A percentile compares a stretch with the other conserved stretches of the same genome.
Evolutionary conservation across 2,113 vertebrate genomes (phyloP).

Genomic region (Ciconia stormi): DNA sequence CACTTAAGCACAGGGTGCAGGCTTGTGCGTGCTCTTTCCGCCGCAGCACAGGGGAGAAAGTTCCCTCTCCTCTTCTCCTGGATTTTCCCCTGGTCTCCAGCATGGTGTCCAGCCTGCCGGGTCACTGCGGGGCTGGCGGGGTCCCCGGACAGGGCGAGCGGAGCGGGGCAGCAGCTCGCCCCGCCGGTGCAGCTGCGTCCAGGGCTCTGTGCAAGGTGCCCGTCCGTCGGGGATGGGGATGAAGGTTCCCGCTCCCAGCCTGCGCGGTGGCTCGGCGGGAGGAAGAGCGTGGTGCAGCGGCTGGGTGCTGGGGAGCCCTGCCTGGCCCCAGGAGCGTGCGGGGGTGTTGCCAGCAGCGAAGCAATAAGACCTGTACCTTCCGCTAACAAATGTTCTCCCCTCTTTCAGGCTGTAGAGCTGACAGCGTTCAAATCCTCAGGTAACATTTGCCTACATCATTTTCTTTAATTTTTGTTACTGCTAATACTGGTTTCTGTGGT

Average conservation of each 20-base stretch:
- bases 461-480: neutral
- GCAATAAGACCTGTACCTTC: neutral
- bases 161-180: rapidly evolving
- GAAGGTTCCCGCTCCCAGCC: neutral
- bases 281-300: neutral
- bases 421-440: conserved; percentile 90
- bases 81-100: neutral
- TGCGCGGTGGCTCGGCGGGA: rapidly evolving
- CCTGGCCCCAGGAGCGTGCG: neutral
- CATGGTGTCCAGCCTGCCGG: rapidly evolving
- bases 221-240: rapidly evolving
- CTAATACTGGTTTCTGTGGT: neutral
- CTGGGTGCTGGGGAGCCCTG: neutral
- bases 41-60: rapidly evolving
- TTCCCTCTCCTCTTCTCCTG: neutral
- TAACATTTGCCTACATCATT: neutral
- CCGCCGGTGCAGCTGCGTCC: neutral
- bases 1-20: neutral
- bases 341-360: rapidly evolving
- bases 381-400: neutral
- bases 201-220: neutral
- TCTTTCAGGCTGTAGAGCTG: conserved; percentile 85
- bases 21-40: neutral
- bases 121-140: neutral
- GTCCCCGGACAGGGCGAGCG: rapidly evolving